Evolutionary conservation across 1,140 invertebrate species (phyloP).

Genomic region (Diplogasteroides magnus): DNA sequence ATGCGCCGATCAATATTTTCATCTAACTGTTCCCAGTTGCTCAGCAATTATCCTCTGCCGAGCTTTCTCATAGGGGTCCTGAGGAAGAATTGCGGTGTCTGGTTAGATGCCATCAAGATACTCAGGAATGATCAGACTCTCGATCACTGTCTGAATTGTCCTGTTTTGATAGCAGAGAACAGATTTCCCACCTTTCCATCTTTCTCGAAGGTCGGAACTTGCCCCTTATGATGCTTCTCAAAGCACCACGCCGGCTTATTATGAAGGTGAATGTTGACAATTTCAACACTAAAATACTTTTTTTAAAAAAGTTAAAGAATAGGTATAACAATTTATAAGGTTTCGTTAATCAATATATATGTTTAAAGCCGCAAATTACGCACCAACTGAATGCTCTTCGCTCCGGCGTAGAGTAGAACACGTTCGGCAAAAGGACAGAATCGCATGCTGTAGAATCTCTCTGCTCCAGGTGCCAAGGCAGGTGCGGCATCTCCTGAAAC

Average conservation of each 20-base stretch:
- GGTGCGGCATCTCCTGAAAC: not conserved
- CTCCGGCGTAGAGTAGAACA: constrained; percentile 72
- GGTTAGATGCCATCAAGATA: constrained; percentile 25
- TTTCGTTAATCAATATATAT: not conserved
- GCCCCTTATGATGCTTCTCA: constrained; percentile 26
- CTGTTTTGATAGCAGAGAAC: not conserved
- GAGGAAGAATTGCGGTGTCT: constrained; percentile 22
- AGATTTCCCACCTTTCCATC: constrained; percentile 17
- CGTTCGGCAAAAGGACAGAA: constrained; percentile 84
- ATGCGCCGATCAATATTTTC: not conserved
- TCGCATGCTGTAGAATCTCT: constrained; percentile 78
- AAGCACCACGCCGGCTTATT: constrained; percentile 30
- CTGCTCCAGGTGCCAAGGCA: constrained; percentile 62
- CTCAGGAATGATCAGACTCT: constrained; percentile 20
- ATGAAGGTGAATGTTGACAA: constrained; percentile 25
- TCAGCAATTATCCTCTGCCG: constrained; percentile 21
- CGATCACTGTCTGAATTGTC: constrained; percentile 17
- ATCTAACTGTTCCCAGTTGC: not conserved
- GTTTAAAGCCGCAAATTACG: not conserved
- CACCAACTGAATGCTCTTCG: constrained; percentile 75
- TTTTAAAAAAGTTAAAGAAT: not conserved
- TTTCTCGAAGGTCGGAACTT: constrained; percentile 22
- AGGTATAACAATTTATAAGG: not conserved
- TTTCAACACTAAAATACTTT: constrained; percentile 7
- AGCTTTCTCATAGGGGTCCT: constrained; percentile 20